Conservation (phyloP, 1,140 invertebrate genomes). For the Bombus cullumanus region DNA sequence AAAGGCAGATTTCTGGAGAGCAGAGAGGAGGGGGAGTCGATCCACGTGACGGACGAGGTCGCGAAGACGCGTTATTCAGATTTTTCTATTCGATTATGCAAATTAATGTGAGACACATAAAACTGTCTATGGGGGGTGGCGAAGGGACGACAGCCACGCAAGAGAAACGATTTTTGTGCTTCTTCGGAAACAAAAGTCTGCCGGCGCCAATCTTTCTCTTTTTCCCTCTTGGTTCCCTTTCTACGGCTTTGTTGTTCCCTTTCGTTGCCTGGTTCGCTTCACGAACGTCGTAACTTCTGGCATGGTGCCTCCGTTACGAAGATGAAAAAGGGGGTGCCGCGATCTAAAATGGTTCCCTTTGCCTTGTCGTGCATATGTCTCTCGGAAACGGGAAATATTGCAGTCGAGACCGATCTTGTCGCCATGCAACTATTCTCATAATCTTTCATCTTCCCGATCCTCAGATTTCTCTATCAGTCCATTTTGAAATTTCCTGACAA, state of each 20-base stretch:
- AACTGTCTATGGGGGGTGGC: slow-evolving; percentile 72
- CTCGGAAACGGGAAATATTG: slow-evolving; percentile 71
- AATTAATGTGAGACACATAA: slow-evolving; percentile 81
- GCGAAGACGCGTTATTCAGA: slow-evolving; percentile 77
- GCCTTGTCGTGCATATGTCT: slow-evolving; percentile 72
- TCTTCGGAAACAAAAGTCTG: slow-evolving; percentile 81
- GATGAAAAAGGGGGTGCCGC: slow-evolving; percentile 7
- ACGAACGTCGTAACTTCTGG: slow-evolving; percentile 59
- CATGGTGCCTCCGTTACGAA: slow-evolving; percentile 44
- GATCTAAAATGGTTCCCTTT: slow-evolving; percentile 55
- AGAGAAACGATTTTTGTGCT: slow-evolving; percentile 77
- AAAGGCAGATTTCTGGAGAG: slow-evolving; percentile 11
- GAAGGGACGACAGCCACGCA: not conserved
- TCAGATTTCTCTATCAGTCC: too few relatives aligned
- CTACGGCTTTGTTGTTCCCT: slow-evolving; percentile 34
- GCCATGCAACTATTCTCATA: not conserved
- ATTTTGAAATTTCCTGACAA: not conserved
- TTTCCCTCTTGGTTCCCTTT: slow-evolving; percentile 47
- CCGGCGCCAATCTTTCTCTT: slow-evolving; percentile 72
- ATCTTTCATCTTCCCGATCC: not conserved
- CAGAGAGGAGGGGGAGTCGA: not conserved
- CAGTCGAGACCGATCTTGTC: slow-evolving; percentile 16
- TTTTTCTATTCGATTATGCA: slow-evolving; percentile 82
- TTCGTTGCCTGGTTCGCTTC: slow-evolving; percentile 31
- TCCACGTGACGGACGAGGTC: slow-evolving; percentile 72